Conservation (phyloP, 2,113 vertebrate genomes). For the Rhinolophus ferrumequinum region DNA sequence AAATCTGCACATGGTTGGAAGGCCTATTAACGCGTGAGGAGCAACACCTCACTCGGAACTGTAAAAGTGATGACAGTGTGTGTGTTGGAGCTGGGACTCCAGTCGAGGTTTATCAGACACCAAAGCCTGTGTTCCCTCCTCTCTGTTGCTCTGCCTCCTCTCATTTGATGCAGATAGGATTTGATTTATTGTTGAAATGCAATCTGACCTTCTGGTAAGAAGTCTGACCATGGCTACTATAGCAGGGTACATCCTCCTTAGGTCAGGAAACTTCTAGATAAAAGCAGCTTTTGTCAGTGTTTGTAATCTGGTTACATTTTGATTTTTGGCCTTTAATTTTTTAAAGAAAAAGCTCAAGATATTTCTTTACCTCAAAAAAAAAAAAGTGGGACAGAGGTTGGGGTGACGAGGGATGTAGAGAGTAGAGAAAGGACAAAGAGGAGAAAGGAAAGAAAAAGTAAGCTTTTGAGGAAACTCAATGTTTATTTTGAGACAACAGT, state of each 20-base stretch:
- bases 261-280: background rate
- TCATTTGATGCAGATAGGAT: background rate
- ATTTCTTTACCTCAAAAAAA: background rate
- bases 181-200: background rate
- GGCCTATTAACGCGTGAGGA: background rate
- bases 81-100: background rate
- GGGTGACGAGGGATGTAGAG: background rate
- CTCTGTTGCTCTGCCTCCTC: background rate
- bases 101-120: background rate
- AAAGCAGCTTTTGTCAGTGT: background rate
- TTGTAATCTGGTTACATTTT: conserved; percentile 20
- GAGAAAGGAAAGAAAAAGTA: background rate
- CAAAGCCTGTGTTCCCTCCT: background rate
- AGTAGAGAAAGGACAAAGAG: background rate
- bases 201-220: background rate
- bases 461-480: background rate
- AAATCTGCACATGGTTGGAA: background rate
- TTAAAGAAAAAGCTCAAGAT: background rate
- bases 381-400: background rate
- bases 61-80: background rate
- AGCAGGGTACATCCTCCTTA: background rate
- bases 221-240: background rate
- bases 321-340: background rate
- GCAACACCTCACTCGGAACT: background rate
- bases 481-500: background rate